Evolutionary conservation across 2,797 vertebrate species (phyloP).

Genomic region (Karalla daura): DNA sequence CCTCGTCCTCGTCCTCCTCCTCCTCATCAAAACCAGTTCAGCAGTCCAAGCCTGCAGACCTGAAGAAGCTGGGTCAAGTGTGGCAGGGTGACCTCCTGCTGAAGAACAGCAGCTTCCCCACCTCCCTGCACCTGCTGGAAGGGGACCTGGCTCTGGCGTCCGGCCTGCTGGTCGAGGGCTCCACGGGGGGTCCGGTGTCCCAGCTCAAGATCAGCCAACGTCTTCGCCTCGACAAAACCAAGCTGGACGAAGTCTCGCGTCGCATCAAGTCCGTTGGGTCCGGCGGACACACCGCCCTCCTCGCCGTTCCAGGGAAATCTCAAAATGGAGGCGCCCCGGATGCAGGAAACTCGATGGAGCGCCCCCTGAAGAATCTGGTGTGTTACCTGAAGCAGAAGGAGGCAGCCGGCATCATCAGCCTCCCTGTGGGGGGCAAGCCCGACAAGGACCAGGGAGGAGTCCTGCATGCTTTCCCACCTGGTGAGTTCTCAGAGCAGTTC

Average conservation of each 20-base stretch:
- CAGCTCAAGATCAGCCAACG: conserved; percentile 98
- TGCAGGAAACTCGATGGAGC: conserved; percentile 87
- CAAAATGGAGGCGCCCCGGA: conserved; percentile 84
- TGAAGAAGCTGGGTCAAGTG: conserved; percentile 89
- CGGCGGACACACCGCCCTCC: conserved; percentile 89
- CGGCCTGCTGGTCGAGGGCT: conserved; percentile 88
- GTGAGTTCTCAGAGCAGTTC: conserved; percentile 98
- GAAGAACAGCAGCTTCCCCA: conserved; percentile 98
- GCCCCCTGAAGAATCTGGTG: conserved; percentile 98
- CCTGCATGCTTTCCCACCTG: conserved; percentile 97
- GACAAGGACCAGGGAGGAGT: conserved; percentile 97
- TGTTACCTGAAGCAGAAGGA: conserved; percentile 99
- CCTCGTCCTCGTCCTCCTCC: conserved; percentile 9
- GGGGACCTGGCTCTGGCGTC: conserved; percentile 90
- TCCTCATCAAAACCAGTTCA: conserved; percentile 72
- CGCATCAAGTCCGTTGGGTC: conserved; percentile 96
- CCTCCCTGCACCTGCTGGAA: conserved; percentile 95
- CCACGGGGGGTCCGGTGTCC: conserved; percentile 87
- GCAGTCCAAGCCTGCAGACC: conserved; percentile 71
- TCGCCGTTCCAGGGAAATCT: conserved; percentile 90
- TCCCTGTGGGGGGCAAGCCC: conserved; percentile 93
- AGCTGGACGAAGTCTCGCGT: conserved; percentile 96
- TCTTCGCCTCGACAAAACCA: conserved; percentile 96
- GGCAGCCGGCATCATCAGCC: conserved; percentile 98
- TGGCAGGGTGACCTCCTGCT: conserved; percentile 97